Evolutionary conservation across 2,113 vertebrate genomes (phyloP).

Genomic region (Cygnus atratus): DNA sequence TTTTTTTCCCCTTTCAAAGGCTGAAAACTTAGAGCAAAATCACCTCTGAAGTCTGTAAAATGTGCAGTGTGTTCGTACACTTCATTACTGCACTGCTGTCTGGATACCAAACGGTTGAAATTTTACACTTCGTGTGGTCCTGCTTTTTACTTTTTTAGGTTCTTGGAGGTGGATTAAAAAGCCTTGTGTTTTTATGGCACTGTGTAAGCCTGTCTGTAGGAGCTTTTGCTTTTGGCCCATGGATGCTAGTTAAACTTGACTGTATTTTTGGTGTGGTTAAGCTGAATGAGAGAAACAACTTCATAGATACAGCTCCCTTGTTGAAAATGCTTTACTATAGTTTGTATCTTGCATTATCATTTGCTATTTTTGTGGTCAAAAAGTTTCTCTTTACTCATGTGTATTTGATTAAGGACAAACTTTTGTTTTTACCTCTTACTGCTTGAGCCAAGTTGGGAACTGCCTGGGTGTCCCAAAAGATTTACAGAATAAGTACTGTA

Average conservation of each 20-base stretch:
- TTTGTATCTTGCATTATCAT: not conserved
- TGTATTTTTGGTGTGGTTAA: constrained; percentile 14
- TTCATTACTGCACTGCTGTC: not conserved
- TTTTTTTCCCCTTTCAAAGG: not conserved
- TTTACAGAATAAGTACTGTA: not conserved
- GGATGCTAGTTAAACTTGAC: not conserved
- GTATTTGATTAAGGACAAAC: not conserved
- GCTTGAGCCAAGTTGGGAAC: not conserved
- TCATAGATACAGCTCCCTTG: not conserved
- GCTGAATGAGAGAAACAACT: not conserved
- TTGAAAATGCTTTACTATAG: not conserved
- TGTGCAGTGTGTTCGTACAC: not conserved
- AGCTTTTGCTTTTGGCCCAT: not conserved
- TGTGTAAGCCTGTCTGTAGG: not conserved
- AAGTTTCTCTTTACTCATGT: not conserved
- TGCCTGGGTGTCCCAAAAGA: not conserved
- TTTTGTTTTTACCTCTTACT: not conserved
- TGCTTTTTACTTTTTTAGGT: not conserved
- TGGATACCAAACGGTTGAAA: not conserved
- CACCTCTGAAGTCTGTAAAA: not conserved
- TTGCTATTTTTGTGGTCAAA: not conserved
- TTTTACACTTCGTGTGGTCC: not conserved
- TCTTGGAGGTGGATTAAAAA: constrained; percentile 4
- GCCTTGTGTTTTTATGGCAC: not conserved
- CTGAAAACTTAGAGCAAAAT: not conserved